A percentile compares a stretch with the other conserved stretches of the same genome.
phyloP scores from a whole-genome alignment of 2,113 vertebrate species.

The Vireo altiloquus region DNA sequence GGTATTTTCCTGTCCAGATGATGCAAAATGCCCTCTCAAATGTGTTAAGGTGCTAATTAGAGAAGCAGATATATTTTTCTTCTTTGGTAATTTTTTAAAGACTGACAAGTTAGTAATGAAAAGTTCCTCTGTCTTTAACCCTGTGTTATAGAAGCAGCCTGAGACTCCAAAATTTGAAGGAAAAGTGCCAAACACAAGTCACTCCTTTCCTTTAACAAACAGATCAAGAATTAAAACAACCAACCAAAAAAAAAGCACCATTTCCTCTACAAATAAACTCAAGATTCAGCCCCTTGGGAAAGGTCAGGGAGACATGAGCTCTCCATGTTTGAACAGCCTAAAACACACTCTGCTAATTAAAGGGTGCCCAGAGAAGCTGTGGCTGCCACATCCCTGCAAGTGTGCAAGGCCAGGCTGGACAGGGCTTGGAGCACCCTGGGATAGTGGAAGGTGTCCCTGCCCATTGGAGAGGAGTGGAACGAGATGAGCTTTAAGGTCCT shows the following conservation, averaged over 20 bases:
- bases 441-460: background rate
- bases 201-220: background rate
- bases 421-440: background rate
- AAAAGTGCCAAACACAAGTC: background rate
- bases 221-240: background rate
- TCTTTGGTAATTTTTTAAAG: background rate
- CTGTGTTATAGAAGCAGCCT: background rate
- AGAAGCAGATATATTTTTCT: rapidly evolving
- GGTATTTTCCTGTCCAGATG: background rate
- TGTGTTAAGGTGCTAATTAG: background rate
- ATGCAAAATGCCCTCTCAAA: background rate
- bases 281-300: background rate
- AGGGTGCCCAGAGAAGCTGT: background rate
- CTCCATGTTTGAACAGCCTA: background rate
- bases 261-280: background rate
- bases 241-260: background rate
- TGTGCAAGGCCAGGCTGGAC: background rate
- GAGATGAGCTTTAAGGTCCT: background rate
- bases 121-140: background rate
- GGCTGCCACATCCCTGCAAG: background rate
- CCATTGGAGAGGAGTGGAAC: background rate
- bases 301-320: background rate
- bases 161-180: background rate
- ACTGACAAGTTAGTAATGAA: background rate
- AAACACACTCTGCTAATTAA: background rate